Evolutionary conservation across 2,797 vertebrate genomes (phyloP).

Genomic region (Coilia nasus): DNA sequence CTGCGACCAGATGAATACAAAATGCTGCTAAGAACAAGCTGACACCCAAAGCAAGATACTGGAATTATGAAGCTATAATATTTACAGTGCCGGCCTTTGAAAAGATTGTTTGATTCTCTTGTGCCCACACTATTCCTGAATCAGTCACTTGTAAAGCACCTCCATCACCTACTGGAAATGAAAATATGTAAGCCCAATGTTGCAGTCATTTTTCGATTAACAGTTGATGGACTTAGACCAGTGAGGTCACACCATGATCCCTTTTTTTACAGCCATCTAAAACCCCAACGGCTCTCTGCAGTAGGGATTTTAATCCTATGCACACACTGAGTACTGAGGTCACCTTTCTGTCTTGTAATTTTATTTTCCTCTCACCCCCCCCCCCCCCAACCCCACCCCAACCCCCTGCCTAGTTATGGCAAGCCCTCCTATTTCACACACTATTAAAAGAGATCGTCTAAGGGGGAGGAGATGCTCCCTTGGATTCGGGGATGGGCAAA

Average conservation of each 20-base stretch:
- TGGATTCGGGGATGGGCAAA: slow-evolving; percentile 60
- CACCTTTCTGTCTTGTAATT: slow-evolving; percentile 68
- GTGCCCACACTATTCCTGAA: neutral
- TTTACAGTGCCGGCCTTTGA: neutral
- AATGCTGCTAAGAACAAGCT: neutral
- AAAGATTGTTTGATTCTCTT: neutral
- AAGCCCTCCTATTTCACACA: slow-evolving; percentile 72
- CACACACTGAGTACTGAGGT: slow-evolving; percentile 73
- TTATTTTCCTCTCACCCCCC: slow-evolving; percentile 60
- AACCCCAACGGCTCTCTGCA: slow-evolving; percentile 71
- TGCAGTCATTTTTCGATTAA: slow-evolving; percentile 33
- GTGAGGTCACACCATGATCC: neutral
- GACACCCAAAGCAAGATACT: neutral
- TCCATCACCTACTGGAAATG: slow-evolving; percentile 58
- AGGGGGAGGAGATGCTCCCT: slow-evolving; percentile 64
- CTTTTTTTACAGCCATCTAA: slow-evolving; percentile 59
- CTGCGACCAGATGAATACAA: neutral
- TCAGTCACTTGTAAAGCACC: slow-evolving; percentile 33
- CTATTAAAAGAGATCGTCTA: slow-evolving; percentile 76
- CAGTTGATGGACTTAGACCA: slow-evolving; percentile 16
- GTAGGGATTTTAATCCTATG: slow-evolving; percentile 74
- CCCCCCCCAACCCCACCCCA: no score
- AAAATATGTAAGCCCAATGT: slow-evolving; percentile 64
- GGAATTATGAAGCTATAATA: neutral
- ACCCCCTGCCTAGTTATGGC: slow-evolving; percentile 66